Percentiles rank a stretch among this genome's conserved stretches.
phyloP scores from a whole-genome alignment of 2,113 vertebrate species.

The Acanthisitta chloris region DNA sequence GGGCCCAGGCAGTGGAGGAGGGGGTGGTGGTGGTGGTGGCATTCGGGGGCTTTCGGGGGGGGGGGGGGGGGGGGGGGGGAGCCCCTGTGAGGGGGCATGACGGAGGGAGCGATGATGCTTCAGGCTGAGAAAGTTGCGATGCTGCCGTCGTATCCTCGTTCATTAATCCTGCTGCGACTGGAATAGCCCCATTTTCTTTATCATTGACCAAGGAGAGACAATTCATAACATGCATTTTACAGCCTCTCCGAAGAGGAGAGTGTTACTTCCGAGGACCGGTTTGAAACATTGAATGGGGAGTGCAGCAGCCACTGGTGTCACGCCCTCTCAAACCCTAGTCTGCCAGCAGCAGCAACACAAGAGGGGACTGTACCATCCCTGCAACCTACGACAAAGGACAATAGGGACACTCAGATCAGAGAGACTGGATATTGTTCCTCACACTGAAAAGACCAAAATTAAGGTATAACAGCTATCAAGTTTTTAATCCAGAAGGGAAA shows the following conservation, averaged over 20 bases:
- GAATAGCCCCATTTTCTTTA: conserved; percentile 80
- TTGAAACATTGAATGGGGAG: neutral
- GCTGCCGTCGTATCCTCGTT: conserved; percentile 46
- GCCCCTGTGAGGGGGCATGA: conserved; percentile 25
- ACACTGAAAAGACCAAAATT: neutral
- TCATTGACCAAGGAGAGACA: conserved; percentile 83
- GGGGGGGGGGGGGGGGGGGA: conserved; percentile 11
- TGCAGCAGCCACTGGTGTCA: neutral
- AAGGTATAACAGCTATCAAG: neutral
- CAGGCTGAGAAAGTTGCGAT: neutral
- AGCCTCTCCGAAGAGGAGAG: conserved; percentile 62
- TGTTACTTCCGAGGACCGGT: conserved; percentile 42
- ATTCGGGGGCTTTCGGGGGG: neutral
- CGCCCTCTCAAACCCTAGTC: neutral
- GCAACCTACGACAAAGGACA: conserved; percentile 55
- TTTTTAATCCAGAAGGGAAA: neutral
- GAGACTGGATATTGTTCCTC: neutral
- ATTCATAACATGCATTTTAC: conserved; percentile 92
- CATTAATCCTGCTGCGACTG: conserved; percentile 75
- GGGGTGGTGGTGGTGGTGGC: conserved; percentile 33
- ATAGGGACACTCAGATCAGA: neutral
- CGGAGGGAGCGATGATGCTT: neutral
- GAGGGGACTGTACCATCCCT: conserved; percentile 5
- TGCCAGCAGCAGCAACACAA: neutral
- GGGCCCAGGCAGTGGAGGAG: conserved; percentile 69